Base-by-base conservation (phyloP, 2,888 invertebrate species). In the Cetonia aurata region DNA sequence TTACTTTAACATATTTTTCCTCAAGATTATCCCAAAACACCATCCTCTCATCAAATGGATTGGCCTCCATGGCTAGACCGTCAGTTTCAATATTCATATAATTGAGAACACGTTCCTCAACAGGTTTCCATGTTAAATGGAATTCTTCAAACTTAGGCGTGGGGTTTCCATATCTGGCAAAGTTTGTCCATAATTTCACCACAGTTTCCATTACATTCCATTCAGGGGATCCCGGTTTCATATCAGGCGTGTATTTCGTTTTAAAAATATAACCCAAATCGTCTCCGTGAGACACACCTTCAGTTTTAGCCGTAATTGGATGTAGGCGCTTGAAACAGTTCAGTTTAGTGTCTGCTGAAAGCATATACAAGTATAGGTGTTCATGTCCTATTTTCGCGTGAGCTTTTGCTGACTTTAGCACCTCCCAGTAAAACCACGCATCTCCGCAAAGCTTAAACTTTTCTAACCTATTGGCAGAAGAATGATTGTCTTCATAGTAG, bases 181-280 rank as follows among this genome's bases (percentile, higher is more conserved):
- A 70, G 41, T 70, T 70, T n/a, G 70, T 67, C 66, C 66, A 70
- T n/a, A 70, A 41, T 37, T 70, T 70, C 3, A 70, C 66, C 3
- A 67, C 48, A 8, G 17, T 70, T 12, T 66, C 33, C 44, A 70
- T 70, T 31, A 41, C 13, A 19, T 42, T 55, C 3, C 42, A 57
- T 59, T 70, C 70, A 1, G 59, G 6, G 2, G 62, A 69, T 42
- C 55, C 60, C 15, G 53, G 25, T 17, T 52, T 62, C 12, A 69
- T 42, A 42, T 71, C 68, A 10, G 68, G 62, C 3, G 71, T 71
- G 13, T 56, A 71, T 9, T 48, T 53, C 10, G 68, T 71, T 15
- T 71, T 71, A 25, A 71, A 71, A 19, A 71, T 12, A 41, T 71
- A 71, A 15, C 71, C 68, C 13, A 71, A 60, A 19, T 71, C 71